Evolutionary conservation across 2,113 vertebrate genomes (phyloP).

Genomic region (Oncorhynchus gorbuscha): DNA sequence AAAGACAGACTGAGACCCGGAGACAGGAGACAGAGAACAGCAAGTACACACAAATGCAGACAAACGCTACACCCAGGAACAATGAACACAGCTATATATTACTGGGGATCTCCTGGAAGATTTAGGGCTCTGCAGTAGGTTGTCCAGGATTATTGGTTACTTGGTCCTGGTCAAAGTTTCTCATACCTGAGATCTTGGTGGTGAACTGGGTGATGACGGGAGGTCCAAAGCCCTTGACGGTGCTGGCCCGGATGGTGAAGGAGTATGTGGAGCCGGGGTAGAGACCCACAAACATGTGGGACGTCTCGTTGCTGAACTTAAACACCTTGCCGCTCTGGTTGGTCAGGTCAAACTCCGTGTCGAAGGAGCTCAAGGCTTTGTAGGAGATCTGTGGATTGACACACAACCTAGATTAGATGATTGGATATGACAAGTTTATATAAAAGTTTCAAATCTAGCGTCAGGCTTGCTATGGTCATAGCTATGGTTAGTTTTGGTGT

Average conservation of each 20-base stretch:
- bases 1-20: neutral
- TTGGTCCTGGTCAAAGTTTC: neutral
- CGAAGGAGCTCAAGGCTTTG: constrained; percentile 96
- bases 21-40: neutral
- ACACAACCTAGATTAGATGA: neutral
- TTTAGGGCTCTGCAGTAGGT: no score
- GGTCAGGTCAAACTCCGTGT: constrained; percentile 93
- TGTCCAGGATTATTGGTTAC: neutral
- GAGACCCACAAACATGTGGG: constrained; percentile 86
- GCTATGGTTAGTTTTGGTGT: no score
- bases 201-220: constrained; percentile 90
- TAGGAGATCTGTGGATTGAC: constrained; percentile 85
- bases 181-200: constrained; percentile 92
- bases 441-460: no score
- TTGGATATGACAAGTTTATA: neutral
- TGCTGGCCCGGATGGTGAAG: constrained; percentile 94
- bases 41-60: neutral
- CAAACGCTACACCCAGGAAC: neutral
- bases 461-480: no score
- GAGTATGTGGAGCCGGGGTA: constrained; percentile 96
- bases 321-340: constrained; percentile 94
- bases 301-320: constrained; percentile 93
- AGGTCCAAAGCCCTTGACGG: constrained; percentile 92
- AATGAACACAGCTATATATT: no score
- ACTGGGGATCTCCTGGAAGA: no score